A percentile compares a stretch with the other conserved stretches of the same genome.
Conservation (phyloP, 2,888 invertebrate species). For the Aphodius sticticus region DNA sequence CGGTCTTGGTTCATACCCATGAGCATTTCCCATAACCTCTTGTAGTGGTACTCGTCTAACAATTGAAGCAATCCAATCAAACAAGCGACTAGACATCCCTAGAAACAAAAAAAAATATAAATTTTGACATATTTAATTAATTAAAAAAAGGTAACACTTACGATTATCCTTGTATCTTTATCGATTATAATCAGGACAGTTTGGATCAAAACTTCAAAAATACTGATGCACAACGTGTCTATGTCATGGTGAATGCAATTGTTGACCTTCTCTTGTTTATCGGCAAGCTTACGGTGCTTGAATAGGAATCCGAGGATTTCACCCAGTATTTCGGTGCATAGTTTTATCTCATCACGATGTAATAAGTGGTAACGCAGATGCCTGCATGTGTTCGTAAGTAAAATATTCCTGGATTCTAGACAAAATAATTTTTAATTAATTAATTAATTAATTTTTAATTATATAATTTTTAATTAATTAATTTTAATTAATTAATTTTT, state of each 20-base stretch:
- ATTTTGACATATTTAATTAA: slow-evolving; percentile 12
- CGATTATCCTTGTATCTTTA: slow-evolving; percentile 62
- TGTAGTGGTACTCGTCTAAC: slow-evolving; percentile 88
- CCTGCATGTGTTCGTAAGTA: slow-evolving; percentile 84
- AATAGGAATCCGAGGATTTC: slow-evolving; percentile 78
- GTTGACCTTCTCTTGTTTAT: slow-evolving; percentile 66
- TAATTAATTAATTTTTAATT: neutral
- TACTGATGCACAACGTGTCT: slow-evolving; percentile 81
- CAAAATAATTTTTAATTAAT: slow-evolving; percentile 38
- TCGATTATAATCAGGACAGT: slow-evolving; percentile 84
- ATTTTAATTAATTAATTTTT: no score
- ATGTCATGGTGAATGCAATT: slow-evolving; percentile 79
- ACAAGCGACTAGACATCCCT: slow-evolving; percentile 88
- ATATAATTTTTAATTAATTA: no score
- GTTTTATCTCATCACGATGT: slow-evolving; percentile 80
- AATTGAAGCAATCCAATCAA: slow-evolving; percentile 85
- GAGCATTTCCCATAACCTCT: slow-evolving; percentile 83
- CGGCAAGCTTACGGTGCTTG: slow-evolving; percentile 61
- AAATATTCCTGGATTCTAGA: slow-evolving; percentile 83
- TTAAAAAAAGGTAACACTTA: slow-evolving; percentile 38
- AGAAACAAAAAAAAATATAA: slow-evolving; percentile 45
- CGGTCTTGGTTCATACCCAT: slow-evolving; percentile 74
- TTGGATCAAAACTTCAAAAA: slow-evolving; percentile 85
- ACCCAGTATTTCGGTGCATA: slow-evolving; percentile 87
- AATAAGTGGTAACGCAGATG: slow-evolving; percentile 85